Percentiles rank a stretch among this genome's conserved stretches.
These are phyloP conservation scores for Megamerina dolium DNA, from an alignment of 2,888 invertebrate species.

Conservation along the genomic window DNA sequence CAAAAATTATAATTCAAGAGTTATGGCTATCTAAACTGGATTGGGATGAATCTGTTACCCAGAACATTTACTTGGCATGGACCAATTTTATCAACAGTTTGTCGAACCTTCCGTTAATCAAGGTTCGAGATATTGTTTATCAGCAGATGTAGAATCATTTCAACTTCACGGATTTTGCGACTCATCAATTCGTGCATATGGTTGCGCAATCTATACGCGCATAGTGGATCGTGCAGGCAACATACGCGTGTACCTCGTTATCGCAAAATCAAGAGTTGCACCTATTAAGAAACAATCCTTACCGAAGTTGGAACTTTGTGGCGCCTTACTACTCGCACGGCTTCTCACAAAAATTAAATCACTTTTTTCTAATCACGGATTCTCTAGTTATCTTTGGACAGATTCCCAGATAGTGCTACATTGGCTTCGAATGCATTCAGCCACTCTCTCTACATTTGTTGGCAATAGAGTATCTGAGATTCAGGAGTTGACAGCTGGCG, in stretches of 20 bases:
- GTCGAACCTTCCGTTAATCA: neutral
- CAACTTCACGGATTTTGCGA: conserved; percentile 14
- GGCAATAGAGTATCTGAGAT: conserved; percentile 18
- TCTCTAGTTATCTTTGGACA: conserved; percentile 12
- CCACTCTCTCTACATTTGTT: conserved; percentile 17
- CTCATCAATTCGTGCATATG: conserved; percentile 13
- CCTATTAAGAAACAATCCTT: conserved; percentile 15
- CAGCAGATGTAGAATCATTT: conserved; percentile 1
- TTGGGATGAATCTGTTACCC: conserved; percentile 3
- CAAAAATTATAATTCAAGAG: conserved; percentile 6
- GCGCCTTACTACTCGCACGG: conserved; percentile 9
- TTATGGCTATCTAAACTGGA: conserved; percentile 1
- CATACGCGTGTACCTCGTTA: conserved; percentile 1
- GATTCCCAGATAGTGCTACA: conserved; percentile 20
- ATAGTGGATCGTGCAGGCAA: neutral
- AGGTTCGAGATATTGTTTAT: conserved; percentile 5
- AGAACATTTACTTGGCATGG: neutral
- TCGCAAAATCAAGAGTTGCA: conserved; percentile 12
- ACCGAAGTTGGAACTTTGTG: conserved; percentile 16
- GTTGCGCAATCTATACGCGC: conserved; percentile 10
- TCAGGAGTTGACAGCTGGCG: conserved; percentile 9
- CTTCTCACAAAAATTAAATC: conserved; percentile 5
- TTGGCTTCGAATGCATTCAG: conserved; percentile 19
- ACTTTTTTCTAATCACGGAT: neutral
- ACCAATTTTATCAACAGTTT: neutral